Percentiles rank a stretch among this genome's conserved stretches.
These are phyloP conservation scores for Clarias macrocephalus DNA, from an alignment of 2,113 vertebrate genomes.

Conservation along the genomic window DNA sequence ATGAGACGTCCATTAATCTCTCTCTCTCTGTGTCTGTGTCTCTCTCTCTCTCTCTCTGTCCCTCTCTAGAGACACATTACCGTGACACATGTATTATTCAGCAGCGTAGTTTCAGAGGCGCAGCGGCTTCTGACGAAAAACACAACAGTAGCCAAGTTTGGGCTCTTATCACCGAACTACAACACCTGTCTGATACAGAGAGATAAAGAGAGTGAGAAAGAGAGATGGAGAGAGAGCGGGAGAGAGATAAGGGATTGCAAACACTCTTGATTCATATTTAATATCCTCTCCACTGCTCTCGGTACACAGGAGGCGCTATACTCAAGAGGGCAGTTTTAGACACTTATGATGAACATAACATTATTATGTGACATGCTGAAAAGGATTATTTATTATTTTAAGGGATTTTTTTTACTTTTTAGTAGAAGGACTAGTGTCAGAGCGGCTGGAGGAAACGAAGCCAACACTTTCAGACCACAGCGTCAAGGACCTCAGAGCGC, in stretches of 20 bases:
- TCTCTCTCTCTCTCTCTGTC: conserved; percentile 40
- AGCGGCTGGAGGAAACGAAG: not conserved
- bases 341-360: conserved; percentile 53
- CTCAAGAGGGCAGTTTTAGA: conserved; percentile 65
- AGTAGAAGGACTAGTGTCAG: not conserved
- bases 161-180: conserved; percentile 67
- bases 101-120: conserved; percentile 73
- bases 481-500: not conserved
- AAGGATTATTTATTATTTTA: not conserved
- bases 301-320: conserved; percentile 53
- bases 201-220: conserved; percentile 56
- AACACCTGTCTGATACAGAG: conserved; percentile 74
- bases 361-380: not conserved
- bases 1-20: conserved; percentile 72
- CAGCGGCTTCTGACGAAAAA: conserved; percentile 72
- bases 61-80: conserved; percentile 74
- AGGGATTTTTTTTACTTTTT: not conserved
- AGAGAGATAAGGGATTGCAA: conserved; percentile 14
- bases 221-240: conserved; percentile 8
- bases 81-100: conserved; percentile 81
- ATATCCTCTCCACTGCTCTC: conserved; percentile 69
- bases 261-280: conserved; percentile 75
- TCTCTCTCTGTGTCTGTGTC: conserved; percentile 35
- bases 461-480: not conserved
- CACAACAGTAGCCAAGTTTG: conserved; percentile 76